A percentile compares a stretch with the other conserved stretches of the same genome.
Evolutionary conservation across 2,888 invertebrate genomes (phyloP).

Genomic region (Pinctada fucata): DNA sequence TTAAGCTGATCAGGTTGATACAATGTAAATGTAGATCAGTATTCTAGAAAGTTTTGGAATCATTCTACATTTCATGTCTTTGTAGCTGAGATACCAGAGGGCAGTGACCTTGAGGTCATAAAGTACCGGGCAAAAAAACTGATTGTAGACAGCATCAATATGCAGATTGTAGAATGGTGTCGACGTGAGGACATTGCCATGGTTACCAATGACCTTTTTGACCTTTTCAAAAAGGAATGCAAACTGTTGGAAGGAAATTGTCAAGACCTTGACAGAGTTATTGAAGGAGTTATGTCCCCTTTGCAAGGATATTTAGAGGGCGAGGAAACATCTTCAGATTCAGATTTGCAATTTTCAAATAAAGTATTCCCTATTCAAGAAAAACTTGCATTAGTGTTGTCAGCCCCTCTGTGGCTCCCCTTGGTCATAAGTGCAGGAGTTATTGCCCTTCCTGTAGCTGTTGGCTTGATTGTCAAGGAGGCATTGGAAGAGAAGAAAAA

Average conservation of each 20-base stretch:
- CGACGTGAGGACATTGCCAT: constrained; percentile 27
- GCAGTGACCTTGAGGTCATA: constrained; percentile 49
- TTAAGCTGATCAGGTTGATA: too few relatives aligned
- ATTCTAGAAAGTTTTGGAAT: too few relatives aligned
- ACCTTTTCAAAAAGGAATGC: constrained; percentile 45
- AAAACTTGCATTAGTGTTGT: constrained; percentile 48
- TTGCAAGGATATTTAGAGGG: constrained; percentile 1
- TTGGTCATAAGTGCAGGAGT: constrained; percentile 51
- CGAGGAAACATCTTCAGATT: constrained; percentile 18
- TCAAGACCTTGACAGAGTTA: constrained; percentile 42
- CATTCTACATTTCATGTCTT: too few relatives aligned
- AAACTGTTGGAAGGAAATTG: constrained; percentile 46
- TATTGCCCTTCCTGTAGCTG: constrained; percentile 51
- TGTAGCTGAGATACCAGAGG: constrained; percentile 30
- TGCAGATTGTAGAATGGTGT: constrained; percentile 47
- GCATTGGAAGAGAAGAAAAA: constrained; percentile 34
- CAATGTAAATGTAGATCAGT: too few relatives aligned
- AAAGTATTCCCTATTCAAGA: constrained; percentile 50
- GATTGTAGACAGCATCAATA: constrained; percentile 41
- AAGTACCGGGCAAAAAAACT: constrained; percentile 45
- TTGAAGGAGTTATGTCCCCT: constrained; percentile 37
- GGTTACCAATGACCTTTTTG: constrained; percentile 39
- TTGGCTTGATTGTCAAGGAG: constrained; percentile 49
- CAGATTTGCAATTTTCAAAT: neutral
- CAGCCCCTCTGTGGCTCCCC: constrained; percentile 56